Evolutionary conservation across 2,888 invertebrate genomes (phyloP).

Genomic region (Nemoura dubitans): DNA sequence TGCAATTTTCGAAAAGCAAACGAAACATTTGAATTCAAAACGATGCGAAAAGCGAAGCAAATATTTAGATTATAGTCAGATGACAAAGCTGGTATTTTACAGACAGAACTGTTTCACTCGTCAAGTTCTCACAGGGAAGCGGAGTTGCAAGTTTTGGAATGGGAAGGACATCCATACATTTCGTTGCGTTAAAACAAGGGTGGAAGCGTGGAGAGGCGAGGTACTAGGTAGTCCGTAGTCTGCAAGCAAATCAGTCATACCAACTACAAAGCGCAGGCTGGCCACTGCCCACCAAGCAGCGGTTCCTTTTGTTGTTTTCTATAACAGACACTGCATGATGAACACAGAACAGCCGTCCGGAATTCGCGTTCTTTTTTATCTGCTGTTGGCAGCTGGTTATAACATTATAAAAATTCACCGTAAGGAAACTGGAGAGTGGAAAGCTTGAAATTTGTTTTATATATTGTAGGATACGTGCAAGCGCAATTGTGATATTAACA

Average conservation of each 20-base stretch:
- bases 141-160: neutral
- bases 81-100: neutral
- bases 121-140: neutral
- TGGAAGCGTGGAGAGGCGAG: neutral
- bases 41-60: neutral
- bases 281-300: neutral
- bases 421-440: neutral
- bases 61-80: neutral
- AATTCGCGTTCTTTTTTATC: slow-evolving; percentile 13
- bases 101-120: neutral
- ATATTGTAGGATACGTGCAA: neutral
- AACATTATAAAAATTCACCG: neutral
- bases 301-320: slow-evolving; percentile 12
- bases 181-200: neutral
- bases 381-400: slow-evolving; percentile 23
- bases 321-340: neutral
- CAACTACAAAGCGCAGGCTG: neutral
- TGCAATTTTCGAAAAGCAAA: neutral
- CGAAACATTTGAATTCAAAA: neutral
- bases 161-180: neutral
- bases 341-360: neutral
- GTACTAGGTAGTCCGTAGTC: too few relatives aligned
- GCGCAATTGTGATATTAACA: neutral
- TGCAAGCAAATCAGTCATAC: neutral
- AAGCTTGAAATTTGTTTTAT: neutral